A percentile compares a stretch with the other conserved stretches of the same genome.
These are phyloP conservation scores for Aleiodes sp. DNA, from an alignment of 1,140 invertebrate genomes.

Conservation along the genomic window DNA sequence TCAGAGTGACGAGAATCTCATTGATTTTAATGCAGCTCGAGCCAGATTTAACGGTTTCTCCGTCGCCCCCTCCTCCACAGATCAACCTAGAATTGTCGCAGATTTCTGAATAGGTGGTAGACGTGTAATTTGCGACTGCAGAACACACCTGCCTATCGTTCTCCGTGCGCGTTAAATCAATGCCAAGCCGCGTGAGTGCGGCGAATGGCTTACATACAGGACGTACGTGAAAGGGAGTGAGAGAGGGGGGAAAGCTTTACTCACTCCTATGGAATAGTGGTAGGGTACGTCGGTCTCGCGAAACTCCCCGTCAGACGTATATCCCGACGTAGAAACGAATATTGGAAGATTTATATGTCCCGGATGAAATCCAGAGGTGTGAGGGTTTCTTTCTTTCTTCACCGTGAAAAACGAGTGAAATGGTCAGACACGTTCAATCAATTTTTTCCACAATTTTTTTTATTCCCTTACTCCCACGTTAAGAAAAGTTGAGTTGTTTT, in stretches of 20 bases:
- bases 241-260: conserved; percentile 43
- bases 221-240: conserved; percentile 30
- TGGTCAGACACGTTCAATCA: not conserved
- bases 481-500: too few relatives aligned
- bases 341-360: conserved; percentile 34
- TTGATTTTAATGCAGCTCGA: conserved; percentile 40
- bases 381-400: not conserved
- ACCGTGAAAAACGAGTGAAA: not conserved
- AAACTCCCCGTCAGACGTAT: not conserved
- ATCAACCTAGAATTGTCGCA: conserved; percentile 38
- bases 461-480: not conserved
- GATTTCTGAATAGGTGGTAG: conserved; percentile 43
- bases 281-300: not conserved
- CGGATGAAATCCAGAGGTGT: not conserved
- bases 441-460: not conserved
- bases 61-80: conserved; percentile 1
- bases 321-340: conserved; percentile 28
- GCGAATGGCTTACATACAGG: conserved; percentile 40
- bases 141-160: conserved; percentile 46
- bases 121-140: conserved; percentile 47
- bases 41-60: not conserved
- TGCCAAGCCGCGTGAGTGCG: conserved; percentile 35
- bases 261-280: conserved; percentile 36
- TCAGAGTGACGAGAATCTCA: conserved; percentile 38
- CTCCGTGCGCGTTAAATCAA: conserved; percentile 37